Percentiles rank a stretch among this genome's conserved stretches.
These are phyloP conservation scores for Meloidogyne exigua DNA, from an alignment of 1,140 invertebrate genomes.

Conservation along the genomic window DNA sequence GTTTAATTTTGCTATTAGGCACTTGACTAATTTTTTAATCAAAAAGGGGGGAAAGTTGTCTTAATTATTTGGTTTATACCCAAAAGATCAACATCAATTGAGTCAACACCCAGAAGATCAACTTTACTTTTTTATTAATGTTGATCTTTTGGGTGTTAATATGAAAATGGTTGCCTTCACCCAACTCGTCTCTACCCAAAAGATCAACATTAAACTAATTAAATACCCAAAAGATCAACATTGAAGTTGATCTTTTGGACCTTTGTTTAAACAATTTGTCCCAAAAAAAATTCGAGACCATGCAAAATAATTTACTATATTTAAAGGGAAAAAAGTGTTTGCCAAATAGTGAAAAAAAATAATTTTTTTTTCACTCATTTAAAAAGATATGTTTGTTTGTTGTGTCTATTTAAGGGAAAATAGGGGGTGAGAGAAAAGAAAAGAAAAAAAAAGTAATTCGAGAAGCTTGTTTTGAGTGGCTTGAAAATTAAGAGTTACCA, in stretches of 20 bases:
- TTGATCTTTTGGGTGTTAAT: too few species aligned
- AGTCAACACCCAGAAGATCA: too few species aligned
- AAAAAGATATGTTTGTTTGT: too few species aligned
- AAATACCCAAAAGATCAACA: not conserved
- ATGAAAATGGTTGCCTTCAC: too few species aligned
- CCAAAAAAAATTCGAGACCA: not conserved
- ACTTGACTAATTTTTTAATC: not conserved
- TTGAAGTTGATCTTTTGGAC: not conserved
- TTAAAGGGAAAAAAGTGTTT: constrained; percentile 1
- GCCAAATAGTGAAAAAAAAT: not conserved
- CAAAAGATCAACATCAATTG: not conserved
- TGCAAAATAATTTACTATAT: not conserved
- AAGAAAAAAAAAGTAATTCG: not conserved
- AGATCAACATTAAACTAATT: not conserved
- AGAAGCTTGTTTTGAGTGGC: constrained; percentile 15
- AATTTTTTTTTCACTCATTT: too few species aligned
- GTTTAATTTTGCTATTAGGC: not conserved
- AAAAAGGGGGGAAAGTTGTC: not conserved
- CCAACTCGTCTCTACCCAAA: too few species aligned
- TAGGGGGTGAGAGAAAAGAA: not conserved
- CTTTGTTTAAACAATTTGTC: not conserved
- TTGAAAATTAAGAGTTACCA: not conserved
- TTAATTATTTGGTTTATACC: not conserved
- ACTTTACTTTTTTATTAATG: too few species aligned
- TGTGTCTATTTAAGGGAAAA: too few species aligned